phyloP scores from a whole-genome alignment of 2,113 vertebrate genomes.

The Phrynocephalus versicolor region DNA sequence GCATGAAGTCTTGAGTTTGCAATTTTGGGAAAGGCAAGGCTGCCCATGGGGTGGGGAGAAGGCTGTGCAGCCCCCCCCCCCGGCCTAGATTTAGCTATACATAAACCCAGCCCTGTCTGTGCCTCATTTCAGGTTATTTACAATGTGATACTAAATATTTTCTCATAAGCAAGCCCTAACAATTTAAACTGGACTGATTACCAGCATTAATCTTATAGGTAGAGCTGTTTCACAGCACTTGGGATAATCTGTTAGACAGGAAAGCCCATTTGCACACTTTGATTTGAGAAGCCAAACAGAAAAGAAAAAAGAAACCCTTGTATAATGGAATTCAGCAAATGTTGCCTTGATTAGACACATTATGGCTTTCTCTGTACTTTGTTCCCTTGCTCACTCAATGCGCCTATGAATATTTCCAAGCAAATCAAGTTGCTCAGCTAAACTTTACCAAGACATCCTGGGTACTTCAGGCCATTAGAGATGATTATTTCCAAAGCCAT shows the following conservation, averaged over 20 bases:
- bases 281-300: constrained; percentile 20
- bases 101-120: no score
- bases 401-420: constrained; percentile 51
- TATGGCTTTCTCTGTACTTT: constrained; percentile 40
- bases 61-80: no score
- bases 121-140: constrained; percentile 9
- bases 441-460: not conserved
- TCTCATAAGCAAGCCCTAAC: not conserved
- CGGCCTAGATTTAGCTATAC: no score
- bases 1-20: no score
- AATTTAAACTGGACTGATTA: not conserved
- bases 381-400: constrained; percentile 31
- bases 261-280: not conserved
- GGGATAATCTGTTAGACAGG: not conserved
- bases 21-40: no score
- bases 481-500: constrained; percentile 42
- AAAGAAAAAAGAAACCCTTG: constrained; percentile 41
- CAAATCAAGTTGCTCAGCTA: constrained; percentile 44
- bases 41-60: no score
- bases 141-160: not conserved
- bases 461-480: not conserved
- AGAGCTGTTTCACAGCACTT: rapidly evolving
- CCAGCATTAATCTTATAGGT: not conserved
- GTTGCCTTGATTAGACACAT: not conserved
- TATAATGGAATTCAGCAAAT: not conserved